Conservation (phyloP, 2,113 vertebrate species). For the Tragelaphus strepsiceros region DNA sequence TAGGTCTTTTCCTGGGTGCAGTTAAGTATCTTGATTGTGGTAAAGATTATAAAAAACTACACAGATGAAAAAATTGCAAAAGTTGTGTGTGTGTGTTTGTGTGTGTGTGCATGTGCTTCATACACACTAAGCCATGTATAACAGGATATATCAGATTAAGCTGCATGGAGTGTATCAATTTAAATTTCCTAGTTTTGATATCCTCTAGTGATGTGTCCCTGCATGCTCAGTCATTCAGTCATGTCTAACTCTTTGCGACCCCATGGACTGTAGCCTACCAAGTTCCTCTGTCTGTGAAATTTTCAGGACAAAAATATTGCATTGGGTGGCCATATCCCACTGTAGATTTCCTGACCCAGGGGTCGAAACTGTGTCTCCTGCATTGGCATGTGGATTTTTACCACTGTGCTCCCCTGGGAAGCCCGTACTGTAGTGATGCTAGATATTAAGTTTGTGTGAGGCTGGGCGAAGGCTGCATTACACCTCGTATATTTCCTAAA, state of each 20-base stretch:
- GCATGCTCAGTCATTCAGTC: neutral
- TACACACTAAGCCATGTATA: neutral
- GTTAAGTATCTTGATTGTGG: neutral
- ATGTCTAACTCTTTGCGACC: neutral
- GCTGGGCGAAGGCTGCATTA: rapidly evolving
- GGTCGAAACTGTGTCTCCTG: neutral
- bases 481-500: neutral
- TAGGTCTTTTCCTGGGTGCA: neutral
- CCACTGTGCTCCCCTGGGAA: neutral
- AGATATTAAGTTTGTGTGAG: neutral
- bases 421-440: neutral
- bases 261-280: neutral
- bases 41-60: neutral
- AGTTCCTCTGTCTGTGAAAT: neutral
- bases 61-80: neutral
- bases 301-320: neutral
- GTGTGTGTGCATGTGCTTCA: neutral
- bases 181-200: neutral
- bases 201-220: neutral
- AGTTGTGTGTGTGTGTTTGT: neutral
- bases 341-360: neutral
- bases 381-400: neutral
- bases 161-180: neutral
- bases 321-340: neutral
- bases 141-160: neutral